A percentile compares a stretch with the other conserved stretches of the same genome.
phyloP scores from a whole-genome alignment of 2,113 vertebrate genomes.

The Leptobrachium leishanense region DNA sequence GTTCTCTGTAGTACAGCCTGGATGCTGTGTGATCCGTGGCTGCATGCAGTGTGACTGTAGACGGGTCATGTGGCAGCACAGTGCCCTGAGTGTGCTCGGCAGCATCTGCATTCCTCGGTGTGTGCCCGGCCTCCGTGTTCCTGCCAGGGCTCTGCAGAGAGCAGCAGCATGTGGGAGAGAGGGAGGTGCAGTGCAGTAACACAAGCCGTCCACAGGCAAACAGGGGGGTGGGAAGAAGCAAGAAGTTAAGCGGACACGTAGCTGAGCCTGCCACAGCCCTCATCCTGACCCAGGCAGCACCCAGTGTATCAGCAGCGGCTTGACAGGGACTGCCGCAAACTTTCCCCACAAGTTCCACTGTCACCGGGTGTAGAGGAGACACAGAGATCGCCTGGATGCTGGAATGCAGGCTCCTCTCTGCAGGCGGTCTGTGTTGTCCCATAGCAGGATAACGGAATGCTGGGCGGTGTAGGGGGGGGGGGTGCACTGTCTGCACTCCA shows the following conservation, averaged over 20 bases:
- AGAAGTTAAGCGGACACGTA: conserved; percentile 43
- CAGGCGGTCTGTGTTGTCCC: not conserved
- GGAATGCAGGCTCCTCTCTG: not conserved
- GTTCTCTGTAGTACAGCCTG: too few relatives aligned
- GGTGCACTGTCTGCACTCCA: not conserved
- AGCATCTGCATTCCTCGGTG: conserved; percentile 30
- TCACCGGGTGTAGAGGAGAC: not conserved
- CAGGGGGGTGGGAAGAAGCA: conserved; percentile 22
- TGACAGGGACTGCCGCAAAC: not conserved
- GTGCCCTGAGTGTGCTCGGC: not conserved
- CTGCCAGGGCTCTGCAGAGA: conserved; percentile 8
- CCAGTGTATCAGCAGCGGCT: not conserved
- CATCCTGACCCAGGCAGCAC: not conserved
- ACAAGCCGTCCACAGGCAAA: not conserved
- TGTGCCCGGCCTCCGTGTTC: conserved; percentile 1
- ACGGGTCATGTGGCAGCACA: conserved; percentile 33
- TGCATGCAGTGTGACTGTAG: not conserved
- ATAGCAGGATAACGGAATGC: not conserved
- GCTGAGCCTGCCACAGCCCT: conserved; percentile 32
- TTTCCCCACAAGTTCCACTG: not conserved
- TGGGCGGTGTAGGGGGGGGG: not conserved
- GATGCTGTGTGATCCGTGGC: not conserved
- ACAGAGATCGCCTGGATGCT: not conserved
- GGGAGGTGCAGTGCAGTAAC: conserved; percentile 23
- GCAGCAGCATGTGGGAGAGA: conserved; percentile 32